These are phyloP conservation scores for Cyclopterus lumpus DNA, from an alignment of 2,797 vertebrate species.

Conservation along the genomic window DNA sequence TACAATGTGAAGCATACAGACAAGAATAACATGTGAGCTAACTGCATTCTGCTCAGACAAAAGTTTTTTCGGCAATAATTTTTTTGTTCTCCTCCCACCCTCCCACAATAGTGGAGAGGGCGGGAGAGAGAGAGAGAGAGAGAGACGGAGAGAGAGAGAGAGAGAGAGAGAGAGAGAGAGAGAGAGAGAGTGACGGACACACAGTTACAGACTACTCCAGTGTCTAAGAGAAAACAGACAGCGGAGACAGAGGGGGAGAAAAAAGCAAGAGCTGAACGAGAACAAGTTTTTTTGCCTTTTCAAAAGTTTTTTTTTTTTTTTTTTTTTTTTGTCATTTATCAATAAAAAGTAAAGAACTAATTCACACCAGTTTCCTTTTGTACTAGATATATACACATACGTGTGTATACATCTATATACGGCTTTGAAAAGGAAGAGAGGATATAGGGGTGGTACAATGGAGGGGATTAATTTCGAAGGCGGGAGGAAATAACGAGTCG, in stretches of 20 bases:
- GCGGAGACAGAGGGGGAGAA: slow-evolving; percentile 78
- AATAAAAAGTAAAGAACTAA: slow-evolving; percentile 87
- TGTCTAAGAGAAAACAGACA: slow-evolving; percentile 81
- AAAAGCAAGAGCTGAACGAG: slow-evolving; percentile 80
- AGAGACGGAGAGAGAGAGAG: slow-evolving; percentile 28
- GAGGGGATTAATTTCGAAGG: slow-evolving; percentile 70
- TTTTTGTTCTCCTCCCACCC: slow-evolving; percentile 64
- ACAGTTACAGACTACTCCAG: slow-evolving; percentile 84
- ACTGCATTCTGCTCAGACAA: slow-evolving; percentile 92
- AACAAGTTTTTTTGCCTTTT: slow-evolving; percentile 83
- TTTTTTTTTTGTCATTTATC: slow-evolving; percentile 82
- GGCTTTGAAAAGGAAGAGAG: slow-evolving; percentile 82
- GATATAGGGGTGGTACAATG: slow-evolving; percentile 72
- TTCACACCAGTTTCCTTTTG: slow-evolving; percentile 92
- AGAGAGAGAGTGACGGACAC: slow-evolving; percentile 74
- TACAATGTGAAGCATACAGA: slow-evolving; percentile 89
- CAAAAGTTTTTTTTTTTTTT: slow-evolving; percentile 75
- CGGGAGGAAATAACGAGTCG: slow-evolving; percentile 42
- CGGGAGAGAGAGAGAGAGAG: slow-evolving; percentile 28
- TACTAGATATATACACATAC: slow-evolving; percentile 87
- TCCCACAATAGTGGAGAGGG: slow-evolving; percentile 72
- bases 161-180: slow-evolving; percentile 50
- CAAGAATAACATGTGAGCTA: slow-evolving; percentile 89
- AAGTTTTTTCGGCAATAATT: slow-evolving; percentile 78
- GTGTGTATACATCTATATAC: slow-evolving; percentile 86